Conservation (phyloP, 2,888 invertebrate genomes). For the Antheraea assamensis region DNA sequence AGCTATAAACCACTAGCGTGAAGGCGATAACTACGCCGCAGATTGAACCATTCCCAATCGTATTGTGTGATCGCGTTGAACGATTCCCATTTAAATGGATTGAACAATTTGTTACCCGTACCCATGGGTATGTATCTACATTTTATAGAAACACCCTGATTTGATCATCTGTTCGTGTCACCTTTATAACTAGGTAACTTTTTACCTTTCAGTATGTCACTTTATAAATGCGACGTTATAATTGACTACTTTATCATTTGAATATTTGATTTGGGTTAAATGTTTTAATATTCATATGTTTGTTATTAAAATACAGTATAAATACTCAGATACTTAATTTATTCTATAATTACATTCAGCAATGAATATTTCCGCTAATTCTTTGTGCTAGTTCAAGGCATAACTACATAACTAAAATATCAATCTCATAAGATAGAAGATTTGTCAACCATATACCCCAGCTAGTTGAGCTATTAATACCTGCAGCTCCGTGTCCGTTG, state of each 20-base stretch:
- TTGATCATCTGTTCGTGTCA: slow-evolving; percentile 21
- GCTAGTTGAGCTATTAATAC: too few species aligned
- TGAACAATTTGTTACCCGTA: slow-evolving; percentile 22
- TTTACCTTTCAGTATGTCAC: neutral
- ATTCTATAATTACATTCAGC: too few species aligned
- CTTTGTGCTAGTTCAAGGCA: too few species aligned
- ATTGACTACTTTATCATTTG: neutral
- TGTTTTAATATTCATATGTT: too few species aligned
- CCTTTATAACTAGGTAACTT: slow-evolving; percentile 6
- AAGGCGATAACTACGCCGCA: slow-evolving; percentile 43
- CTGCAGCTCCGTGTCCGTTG: too few species aligned
- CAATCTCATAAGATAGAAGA: too few species aligned
- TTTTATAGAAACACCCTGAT: slow-evolving; percentile 21
- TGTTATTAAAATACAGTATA: too few species aligned
- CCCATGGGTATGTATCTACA: slow-evolving; percentile 23
- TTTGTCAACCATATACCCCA: too few species aligned
- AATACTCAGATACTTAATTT: too few species aligned
- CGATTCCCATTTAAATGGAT: slow-evolving; percentile 26
- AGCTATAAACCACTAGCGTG: slow-evolving; percentile 42
- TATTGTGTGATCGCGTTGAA: slow-evolving; percentile 23
- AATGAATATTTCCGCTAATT: too few species aligned
- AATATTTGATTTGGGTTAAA: neutral
- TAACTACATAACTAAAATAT: too few species aligned
- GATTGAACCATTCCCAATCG: slow-evolving; percentile 41
- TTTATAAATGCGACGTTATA: neutral